These are phyloP conservation scores for Watsonalla binaria DNA, from an alignment of 2,888 invertebrate species.

Conservation along the genomic window DNA sequence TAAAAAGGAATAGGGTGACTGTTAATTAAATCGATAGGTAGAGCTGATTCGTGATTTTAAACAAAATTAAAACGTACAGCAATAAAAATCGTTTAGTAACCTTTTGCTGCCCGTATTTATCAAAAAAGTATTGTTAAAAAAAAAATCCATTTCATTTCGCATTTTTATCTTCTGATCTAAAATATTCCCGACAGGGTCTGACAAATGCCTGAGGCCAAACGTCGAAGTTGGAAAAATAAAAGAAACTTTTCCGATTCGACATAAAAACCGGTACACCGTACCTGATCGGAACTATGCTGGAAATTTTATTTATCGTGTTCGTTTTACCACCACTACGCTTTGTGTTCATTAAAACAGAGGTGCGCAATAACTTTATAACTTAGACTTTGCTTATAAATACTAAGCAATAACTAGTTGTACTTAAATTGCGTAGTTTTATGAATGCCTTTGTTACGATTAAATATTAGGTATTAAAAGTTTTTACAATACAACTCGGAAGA, in stretches of 20 bases:
- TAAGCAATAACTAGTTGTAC: background rate
- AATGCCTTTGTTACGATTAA: too few species aligned
- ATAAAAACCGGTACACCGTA: constrained; percentile 25
- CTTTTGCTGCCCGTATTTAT: too few species aligned
- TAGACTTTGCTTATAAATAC: too few species aligned
- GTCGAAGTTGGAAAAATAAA: constrained; percentile 16
- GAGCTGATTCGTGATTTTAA: too few species aligned
- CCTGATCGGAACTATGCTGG: constrained; percentile 17
- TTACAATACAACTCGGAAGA: too few species aligned
- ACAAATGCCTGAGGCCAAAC: constrained; percentile 21
- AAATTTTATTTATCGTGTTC: constrained; percentile 24
- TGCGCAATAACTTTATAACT: too few species aligned
- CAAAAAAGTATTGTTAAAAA: too few species aligned
- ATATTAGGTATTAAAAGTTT: too few species aligned
- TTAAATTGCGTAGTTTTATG: background rate
- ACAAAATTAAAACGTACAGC: too few species aligned
- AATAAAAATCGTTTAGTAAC: too few species aligned
- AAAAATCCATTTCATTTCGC: background rate
- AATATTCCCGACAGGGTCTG: constrained; percentile 12
- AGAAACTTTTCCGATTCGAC: constrained; percentile 23
- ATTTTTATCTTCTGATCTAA: background rate
- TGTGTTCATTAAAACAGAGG: background rate
- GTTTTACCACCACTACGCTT: constrained; percentile 4
- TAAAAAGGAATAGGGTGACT: too few species aligned
- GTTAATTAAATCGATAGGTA: too few species aligned